phyloP scores from a whole-genome alignment of 2,888 invertebrate genomes.

The Pyrocoelia pectoralis region DNA sequence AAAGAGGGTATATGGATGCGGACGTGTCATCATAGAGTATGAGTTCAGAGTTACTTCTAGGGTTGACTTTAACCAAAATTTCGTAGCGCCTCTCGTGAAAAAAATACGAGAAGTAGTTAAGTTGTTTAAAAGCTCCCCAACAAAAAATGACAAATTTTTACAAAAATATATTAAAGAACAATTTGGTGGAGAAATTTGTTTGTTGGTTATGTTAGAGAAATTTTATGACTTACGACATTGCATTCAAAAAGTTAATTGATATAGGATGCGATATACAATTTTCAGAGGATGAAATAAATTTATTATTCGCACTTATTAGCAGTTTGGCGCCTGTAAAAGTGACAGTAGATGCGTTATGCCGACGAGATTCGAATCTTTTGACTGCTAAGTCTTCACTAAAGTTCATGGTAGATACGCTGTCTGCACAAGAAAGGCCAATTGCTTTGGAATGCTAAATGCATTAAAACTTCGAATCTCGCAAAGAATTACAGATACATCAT shows the following conservation, averaged over 20 bases:
- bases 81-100: constrained; percentile 2
- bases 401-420: constrained; percentile 4
- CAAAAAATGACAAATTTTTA: constrained; percentile 1
- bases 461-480: constrained; percentile 1
- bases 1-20: neutral
- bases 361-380: neutral
- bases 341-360: constrained; percentile 1
- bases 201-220: too few relatives aligned
- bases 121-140: constrained; percentile 1
- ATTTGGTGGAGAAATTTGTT: neutral
- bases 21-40: too few relatives aligned
- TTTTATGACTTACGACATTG: neutral
- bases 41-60: constrained; percentile 1
- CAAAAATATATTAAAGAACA: constrained; percentile 3
- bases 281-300: neutral
- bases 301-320: constrained; percentile 4
- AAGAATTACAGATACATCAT: constrained; percentile 4
- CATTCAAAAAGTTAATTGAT: constrained; percentile 3
- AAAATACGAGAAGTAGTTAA: constrained; percentile 1
- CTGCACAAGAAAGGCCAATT: neutral
- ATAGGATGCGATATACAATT: neutral
- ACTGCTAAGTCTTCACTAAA: constrained; percentile 2
- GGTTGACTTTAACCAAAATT: constrained; percentile 2
- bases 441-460: neutral
- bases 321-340: constrained; percentile 1